These are phyloP conservation scores for Lasioglossum baleicum DNA, from an alignment of 1,140 invertebrate species.

Conservation along the genomic window DNA sequence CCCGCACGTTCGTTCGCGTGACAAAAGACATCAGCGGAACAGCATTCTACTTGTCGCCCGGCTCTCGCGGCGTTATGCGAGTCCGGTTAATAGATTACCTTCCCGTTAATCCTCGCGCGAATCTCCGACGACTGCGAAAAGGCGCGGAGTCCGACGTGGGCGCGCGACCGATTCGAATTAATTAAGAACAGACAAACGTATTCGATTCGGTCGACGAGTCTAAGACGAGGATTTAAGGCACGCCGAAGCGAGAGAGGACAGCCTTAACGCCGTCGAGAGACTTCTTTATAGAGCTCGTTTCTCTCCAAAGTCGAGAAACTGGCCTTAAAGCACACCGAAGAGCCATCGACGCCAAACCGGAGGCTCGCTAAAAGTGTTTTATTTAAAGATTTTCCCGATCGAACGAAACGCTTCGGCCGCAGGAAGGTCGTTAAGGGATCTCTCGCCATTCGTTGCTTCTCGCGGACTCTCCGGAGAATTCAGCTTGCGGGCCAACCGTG, in stretches of 20 bases:
- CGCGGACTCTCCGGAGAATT: conserved; percentile 13
- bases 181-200: conserved; percentile 42
- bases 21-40: conserved; percentile 9
- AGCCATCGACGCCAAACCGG: conserved; percentile 48
- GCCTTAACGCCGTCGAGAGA: background rate
- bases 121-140: conserved; percentile 18
- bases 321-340: conserved; percentile 39
- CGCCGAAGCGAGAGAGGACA: no score
- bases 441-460: conserved; percentile 35
- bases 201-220: conserved; percentile 19
- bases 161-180: conserved; percentile 40
- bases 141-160: conserved; percentile 5
- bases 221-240: conserved; percentile 19
- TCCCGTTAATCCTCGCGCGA: conserved; percentile 31
- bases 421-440: conserved; percentile 55
- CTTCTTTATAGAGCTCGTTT: conserved; percentile 42
- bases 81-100: conserved; percentile 13
- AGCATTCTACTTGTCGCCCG: background rate
- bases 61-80: background rate
- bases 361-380: conserved; percentile 50
- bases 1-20: background rate
- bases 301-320: conserved; percentile 25
- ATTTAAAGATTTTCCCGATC: conserved; percentile 49
- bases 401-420: conserved; percentile 12
- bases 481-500: conserved; percentile 8